Conservation (phyloP, 2,888 invertebrate species). For the Nomada ferruginata region DNA sequence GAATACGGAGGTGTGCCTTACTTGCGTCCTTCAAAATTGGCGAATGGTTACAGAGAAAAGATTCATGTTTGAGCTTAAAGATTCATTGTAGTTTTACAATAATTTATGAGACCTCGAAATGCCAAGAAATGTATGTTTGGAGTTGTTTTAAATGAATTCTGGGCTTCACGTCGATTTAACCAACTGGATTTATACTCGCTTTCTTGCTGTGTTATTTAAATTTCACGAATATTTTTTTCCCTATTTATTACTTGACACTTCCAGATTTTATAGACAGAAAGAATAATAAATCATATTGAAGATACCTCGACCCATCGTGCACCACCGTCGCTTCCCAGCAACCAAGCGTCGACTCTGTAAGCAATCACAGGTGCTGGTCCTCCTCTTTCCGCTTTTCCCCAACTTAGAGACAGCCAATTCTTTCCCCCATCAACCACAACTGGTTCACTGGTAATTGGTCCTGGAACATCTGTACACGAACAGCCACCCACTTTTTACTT, state of each 20-base stretch:
- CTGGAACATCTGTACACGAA: constrained; percentile 88
- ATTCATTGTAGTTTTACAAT: neutral
- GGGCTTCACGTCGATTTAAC: neutral
- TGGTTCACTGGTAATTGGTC: constrained; percentile 91
- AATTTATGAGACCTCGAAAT: constrained; percentile 9
- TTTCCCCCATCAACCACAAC: constrained; percentile 92
- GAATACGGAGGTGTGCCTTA: constrained; percentile 18
- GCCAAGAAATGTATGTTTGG: constrained; percentile 4
- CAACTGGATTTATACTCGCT: neutral
- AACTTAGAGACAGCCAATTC: constrained; percentile 93
- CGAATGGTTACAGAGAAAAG: neutral
- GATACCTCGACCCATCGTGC: constrained; percentile 91
- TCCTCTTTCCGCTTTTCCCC: constrained; percentile 90
- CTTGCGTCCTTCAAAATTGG: constrained; percentile 23
- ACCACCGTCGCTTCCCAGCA: constrained; percentile 91
- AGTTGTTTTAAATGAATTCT: neutral
- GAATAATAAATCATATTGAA: neutral
- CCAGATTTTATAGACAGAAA: neutral
- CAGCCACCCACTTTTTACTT: neutral
- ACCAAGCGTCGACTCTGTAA: constrained; percentile 93
- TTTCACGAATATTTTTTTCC: neutral
- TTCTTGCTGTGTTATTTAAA: neutral
- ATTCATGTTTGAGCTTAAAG: constrained; percentile 10
- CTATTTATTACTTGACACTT: neutral
- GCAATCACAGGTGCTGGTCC: constrained; percentile 92